Percentiles rank a stretch among this genome's conserved stretches.
Conservation (phyloP, 1,140 invertebrate species). For the Coptotermes formosanus region DNA sequence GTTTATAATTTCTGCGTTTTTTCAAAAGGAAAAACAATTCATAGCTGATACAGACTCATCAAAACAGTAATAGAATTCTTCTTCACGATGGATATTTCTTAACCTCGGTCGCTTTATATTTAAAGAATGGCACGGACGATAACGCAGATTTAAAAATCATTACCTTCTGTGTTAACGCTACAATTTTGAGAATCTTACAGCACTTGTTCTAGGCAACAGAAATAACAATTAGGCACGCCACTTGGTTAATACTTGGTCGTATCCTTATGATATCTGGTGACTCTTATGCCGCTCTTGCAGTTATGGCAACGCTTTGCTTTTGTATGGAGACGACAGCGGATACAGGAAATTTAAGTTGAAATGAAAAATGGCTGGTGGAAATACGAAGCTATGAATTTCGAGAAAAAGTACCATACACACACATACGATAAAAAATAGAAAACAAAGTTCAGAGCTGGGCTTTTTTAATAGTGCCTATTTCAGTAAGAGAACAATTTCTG, state of each 20-base stretch:
- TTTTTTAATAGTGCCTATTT: neutral
- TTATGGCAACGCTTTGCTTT: neutral
- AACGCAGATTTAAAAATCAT: too few species aligned
- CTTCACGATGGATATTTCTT: too few species aligned
- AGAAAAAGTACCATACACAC: neutral
- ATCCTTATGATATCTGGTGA: neutral
- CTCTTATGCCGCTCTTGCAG: neutral
- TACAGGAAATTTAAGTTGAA: constrained; percentile 3
- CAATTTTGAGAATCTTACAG: too few species aligned
- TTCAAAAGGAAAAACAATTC: too few species aligned
- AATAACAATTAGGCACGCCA: neutral
- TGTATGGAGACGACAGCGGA: constrained; percentile 8
- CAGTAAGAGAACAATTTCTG: neutral
- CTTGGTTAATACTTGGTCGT: neutral
- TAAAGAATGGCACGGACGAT: too few species aligned
- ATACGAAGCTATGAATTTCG: neutral
- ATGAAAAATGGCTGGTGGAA: constrained; percentile 9
- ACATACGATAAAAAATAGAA: neutral
- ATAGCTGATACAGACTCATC: too few species aligned
- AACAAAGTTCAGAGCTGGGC: neutral
- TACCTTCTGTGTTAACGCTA: too few species aligned
- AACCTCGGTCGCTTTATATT: too few species aligned
- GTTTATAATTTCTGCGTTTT: too few species aligned
- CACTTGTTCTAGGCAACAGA: too few species aligned
- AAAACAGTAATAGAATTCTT: too few species aligned